Base-by-base conservation (phyloP, 1,140 invertebrate genomes). In the Cecropterus lyciades region DNA sequence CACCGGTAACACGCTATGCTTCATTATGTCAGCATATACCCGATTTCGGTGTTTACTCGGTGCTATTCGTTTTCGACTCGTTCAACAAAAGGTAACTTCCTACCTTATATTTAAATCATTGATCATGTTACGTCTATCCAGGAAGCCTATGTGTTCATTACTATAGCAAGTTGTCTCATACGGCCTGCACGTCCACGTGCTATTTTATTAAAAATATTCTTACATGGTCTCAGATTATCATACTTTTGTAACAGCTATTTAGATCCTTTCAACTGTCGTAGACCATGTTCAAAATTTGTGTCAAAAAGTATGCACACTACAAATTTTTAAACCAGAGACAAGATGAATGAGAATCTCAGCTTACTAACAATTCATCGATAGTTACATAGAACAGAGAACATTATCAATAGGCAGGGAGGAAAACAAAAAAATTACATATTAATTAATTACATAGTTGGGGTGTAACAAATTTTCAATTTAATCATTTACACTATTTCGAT, bases 31-130 rank as follows among this genome's bases (percentile, higher is more conserved):
- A 68, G 78, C 73, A 75, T 80, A 72, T 67, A 64, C 68, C 75
- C 72, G 45, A 80, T 69, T 75, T 75, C 57, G 80, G 79, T 84
- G 82, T 87, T 84, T 83, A 83, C 79, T 81, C 78, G 87, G 87
- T 89, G 87, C 87, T 87, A 79, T 76, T 84, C 72, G 79, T 79
- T 79, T 85, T 66, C 69, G 70, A 81, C 66, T 72, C 70, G 69
- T 75, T 75, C 15, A 45, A 13, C 43, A 45, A 45, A 45, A 57
- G 20, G 37, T n/a, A 43, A 14, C 17, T 30, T 43, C 11, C 55
- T 72, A 72, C 53, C 65, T 69, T 70, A 63, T 66, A 65, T 53
- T 51, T 55, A 48, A 51, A 60, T 52, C 42, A 52, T 62, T 73
- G 64, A 51, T 76, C 65, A 67, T 59, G 49, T 67, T 68, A 51